Conservation (phyloP, 2,888 invertebrate species). For the Pyrochroa serraticornis region DNA sequence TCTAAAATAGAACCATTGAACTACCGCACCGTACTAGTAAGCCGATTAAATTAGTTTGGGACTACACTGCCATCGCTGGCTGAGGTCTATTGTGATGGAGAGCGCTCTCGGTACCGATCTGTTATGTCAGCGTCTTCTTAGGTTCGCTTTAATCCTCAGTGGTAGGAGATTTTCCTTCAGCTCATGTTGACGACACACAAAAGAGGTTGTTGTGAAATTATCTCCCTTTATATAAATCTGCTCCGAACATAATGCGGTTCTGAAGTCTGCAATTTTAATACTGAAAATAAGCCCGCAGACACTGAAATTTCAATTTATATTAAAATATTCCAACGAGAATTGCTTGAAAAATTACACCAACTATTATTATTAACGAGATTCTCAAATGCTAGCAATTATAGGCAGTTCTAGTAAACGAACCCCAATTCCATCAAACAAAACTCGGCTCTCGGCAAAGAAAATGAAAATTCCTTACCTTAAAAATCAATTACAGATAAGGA, state of each 20-base stretch:
- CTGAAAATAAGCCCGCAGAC: conserved; percentile 22
- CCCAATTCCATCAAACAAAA: not conserved
- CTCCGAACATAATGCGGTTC: conserved; percentile 33
- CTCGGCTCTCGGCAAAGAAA: conserved; percentile 3
- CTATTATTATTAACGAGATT: too few relatives aligned
- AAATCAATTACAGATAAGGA: conserved; percentile 36
- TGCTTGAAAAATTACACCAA: too few relatives aligned
- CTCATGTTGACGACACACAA: conserved; percentile 40
- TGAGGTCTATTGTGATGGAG: conserved; percentile 37
- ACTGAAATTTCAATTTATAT: conserved; percentile 29
- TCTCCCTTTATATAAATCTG: conserved; percentile 40
- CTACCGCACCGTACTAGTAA: conserved; percentile 29
- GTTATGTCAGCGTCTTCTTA: conserved; percentile 43
- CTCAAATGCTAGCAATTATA: too few relatives aligned
- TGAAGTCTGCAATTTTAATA: conserved; percentile 33
- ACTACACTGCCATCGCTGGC: conserved; percentile 28
- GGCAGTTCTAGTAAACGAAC: not conserved
- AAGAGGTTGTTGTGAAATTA: conserved; percentile 43
- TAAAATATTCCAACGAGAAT: conserved; percentile 11
- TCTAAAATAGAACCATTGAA: conserved; percentile 25
- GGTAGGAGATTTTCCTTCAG: conserved; percentile 35
- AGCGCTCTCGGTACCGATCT: conserved; percentile 36
- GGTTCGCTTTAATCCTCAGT: conserved; percentile 37
- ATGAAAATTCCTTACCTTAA: conserved; percentile 30
- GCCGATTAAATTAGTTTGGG: conserved; percentile 38